Conservation (phyloP, 37 sponge, comb jelly and placozoan genomes). For the Agelas oroides region DNA sequence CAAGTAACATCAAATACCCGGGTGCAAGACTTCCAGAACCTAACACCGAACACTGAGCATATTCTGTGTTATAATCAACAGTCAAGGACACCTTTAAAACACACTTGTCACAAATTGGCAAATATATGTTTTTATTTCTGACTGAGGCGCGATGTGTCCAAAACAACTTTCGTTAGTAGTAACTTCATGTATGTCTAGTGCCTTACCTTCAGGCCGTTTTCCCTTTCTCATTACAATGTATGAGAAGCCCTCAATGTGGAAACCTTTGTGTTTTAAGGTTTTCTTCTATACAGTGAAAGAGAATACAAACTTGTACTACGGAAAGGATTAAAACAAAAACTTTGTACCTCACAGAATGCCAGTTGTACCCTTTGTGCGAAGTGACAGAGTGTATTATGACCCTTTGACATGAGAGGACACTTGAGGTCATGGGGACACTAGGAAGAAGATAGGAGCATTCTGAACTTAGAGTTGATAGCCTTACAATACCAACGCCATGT, state of each 20-base stretch:
- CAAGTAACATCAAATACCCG: too few relatives aligned
- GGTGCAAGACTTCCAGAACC: too few relatives aligned
- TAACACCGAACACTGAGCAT: too few relatives aligned
- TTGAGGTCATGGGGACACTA: conserved; percentile 85
- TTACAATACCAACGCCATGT: too few relatives aligned
- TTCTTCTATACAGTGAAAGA: conserved; percentile 11
- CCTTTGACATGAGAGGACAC: conserved; percentile 66
- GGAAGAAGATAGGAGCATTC: not conserved
- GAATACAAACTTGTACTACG: not conserved
- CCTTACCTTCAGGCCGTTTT: not conserved
- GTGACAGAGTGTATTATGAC: conserved; percentile 40
- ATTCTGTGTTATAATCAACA: too few relatives aligned
- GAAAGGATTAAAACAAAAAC: not conserved
- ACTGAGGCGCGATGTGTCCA: too few relatives aligned
- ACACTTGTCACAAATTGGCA: too few relatives aligned
- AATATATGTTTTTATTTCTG: too few relatives aligned
- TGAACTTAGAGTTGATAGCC: too few relatives aligned
- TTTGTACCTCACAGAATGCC: conserved; percentile 65
- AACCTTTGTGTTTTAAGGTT: conserved; percentile 47
- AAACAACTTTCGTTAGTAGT: too few relatives aligned
- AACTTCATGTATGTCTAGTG: not conserved
- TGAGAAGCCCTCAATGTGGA: conserved; percentile 73
- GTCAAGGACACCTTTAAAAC: too few relatives aligned
- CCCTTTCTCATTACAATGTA: conserved; percentile 83
- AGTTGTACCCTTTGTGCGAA: conserved; percentile 87